A percentile compares a stretch with the other conserved stretches of the same genome.
Evolutionary conservation across 1,140 invertebrate genomes (phyloP).

Genomic region (Trachymyrmex cornetzi): DNA sequence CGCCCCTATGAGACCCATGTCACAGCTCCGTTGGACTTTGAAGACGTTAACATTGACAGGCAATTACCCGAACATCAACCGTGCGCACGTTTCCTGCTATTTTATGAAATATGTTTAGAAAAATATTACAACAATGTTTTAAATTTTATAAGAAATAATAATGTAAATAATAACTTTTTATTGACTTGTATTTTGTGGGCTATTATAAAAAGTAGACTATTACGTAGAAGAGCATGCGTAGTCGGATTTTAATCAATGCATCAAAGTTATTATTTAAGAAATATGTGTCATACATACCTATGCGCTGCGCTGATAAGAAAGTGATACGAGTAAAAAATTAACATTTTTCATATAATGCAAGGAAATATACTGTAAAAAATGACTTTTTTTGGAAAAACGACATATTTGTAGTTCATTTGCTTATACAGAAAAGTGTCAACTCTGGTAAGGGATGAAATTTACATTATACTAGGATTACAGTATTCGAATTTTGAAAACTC

Average conservation of each 20-base stretch:
- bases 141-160: not conserved
- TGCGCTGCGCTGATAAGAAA: too few species aligned
- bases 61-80: conserved; percentile 50
- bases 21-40: conserved; percentile 36
- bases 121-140: not conserved
- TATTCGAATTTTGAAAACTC: too few species aligned
- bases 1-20: conserved; percentile 41
- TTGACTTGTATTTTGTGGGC: not conserved
- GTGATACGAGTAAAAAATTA: too few species aligned
- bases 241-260: not conserved
- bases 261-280: conserved; percentile 6
- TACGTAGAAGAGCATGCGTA: not conserved
- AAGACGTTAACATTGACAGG: conserved; percentile 58
- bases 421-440: too few species aligned
- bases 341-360: too few species aligned
- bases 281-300: too few species aligned
- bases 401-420: too few species aligned
- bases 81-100: not conserved
- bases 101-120: conserved; percentile 17
- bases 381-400: too few species aligned
- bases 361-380: too few species aligned
- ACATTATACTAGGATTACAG: too few species aligned
- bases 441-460: too few species aligned
- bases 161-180: not conserved
- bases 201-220: not conserved